Evolutionary conservation across 1,140 invertebrate species (phyloP), one percentile per base, ranked within the genome.

Genomic region (Penaeus indicus): DNA sequence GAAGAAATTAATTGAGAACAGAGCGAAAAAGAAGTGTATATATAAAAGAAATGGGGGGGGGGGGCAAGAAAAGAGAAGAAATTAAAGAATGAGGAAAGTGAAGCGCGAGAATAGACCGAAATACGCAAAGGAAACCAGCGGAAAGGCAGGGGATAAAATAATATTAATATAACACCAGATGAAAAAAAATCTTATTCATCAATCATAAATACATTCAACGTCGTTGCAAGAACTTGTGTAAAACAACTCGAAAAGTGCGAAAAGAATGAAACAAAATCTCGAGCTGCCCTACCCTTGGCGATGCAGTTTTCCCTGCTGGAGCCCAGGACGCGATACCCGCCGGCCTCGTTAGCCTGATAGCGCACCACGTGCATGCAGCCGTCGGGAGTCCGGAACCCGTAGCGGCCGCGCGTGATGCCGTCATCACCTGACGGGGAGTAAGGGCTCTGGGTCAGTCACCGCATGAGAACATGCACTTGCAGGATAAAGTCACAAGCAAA

Each of bases 341-440:
- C 69, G 3, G 21, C 19, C 10, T 72, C 27, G 61, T 88, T 67
- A 16, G 89, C 63, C 78, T 90, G 61, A 63, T 86, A 90, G 38
- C 13, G 27, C 25, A 86, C 62, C 5, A 90, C 78, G 32, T 87
- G 89, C 63, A 87, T 81, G 61, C 89, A 90, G 18, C 89, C 89
- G 18, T 86, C 89, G 32, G 89, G 84, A 11, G 86, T 86, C 18
- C 86, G 72, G 69, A 90, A 86, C 1, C 89, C 89, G 64, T 90
- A 90, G 77, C 86, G 78, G 3, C 89, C 89, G 42, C 72, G 54
- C 38, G 86, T 87, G 27, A 21, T 79, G 42, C 89, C 89, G 21
- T 90, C 84, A 47, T 8, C 27, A n/a, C 63, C 86, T 88, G 79
- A 21, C 22, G 47, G 42, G n/a, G 42, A 21, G 67, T 22, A 19